These are phyloP conservation scores for Rotaria sp. DNA, from an alignment of 2,888 invertebrate genomes.

Conservation along the genomic window DNA sequence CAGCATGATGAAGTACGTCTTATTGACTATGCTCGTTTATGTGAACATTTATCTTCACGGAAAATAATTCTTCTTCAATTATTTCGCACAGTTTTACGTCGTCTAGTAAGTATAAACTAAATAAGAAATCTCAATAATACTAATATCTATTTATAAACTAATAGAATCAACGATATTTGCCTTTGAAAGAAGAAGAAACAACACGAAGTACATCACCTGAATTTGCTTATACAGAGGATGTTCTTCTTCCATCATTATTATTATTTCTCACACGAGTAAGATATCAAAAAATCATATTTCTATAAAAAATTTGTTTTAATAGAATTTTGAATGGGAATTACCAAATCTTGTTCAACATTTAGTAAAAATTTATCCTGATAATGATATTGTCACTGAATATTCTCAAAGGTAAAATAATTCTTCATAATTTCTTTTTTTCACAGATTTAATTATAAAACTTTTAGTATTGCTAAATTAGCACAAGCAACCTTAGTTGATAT, in stretches of 20 bases:
- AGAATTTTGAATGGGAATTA: slow-evolving; percentile 24
- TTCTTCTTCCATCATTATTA: slow-evolving; percentile 16
- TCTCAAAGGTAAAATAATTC: background rate
- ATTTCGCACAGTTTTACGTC: background rate
- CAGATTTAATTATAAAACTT: background rate
- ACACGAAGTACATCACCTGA: background rate
- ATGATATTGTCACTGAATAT: background rate
- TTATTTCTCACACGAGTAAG: slow-evolving; percentile 3
- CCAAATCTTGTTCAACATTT: slow-evolving; percentile 23
- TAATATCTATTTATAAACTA: background rate
- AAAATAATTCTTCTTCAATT: slow-evolving; percentile 25
- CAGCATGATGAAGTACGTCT: slow-evolving; percentile 1
- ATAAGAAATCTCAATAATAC: background rate
- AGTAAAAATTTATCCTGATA: slow-evolving; percentile 6
- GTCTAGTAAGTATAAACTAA: background rate
- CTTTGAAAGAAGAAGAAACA: background rate
- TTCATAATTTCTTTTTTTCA: background rate
- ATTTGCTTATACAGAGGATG: background rate
- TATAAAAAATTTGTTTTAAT: background rate
- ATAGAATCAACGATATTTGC: background rate
- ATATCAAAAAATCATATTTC: background rate
- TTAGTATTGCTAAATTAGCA: background rate
- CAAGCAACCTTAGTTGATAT: background rate
- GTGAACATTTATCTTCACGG: slow-evolving; percentile 5
- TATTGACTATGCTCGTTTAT: slow-evolving; percentile 6